These are phyloP conservation scores for Pterostichus madidus DNA, from an alignment of 2,888 invertebrate species.

Conservation along the genomic window DNA sequence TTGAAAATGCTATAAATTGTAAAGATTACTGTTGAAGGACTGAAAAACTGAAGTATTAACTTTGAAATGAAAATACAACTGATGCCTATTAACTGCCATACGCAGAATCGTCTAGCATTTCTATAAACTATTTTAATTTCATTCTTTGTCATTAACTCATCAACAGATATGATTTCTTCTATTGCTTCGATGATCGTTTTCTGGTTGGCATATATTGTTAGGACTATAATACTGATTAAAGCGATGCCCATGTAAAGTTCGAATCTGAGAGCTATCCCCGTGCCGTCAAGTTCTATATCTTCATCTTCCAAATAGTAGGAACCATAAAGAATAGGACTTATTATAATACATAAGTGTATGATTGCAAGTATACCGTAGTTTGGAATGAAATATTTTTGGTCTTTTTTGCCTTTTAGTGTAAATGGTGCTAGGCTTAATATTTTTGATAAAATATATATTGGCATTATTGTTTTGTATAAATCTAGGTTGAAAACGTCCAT, in stretches of 20 bases:
- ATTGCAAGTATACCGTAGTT: conserved; percentile 67
- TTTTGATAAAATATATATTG: conserved; percentile 70
- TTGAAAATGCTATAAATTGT: conserved; percentile 69
- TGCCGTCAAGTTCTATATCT: conserved; percentile 67
- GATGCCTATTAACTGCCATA: conserved; percentile 67
- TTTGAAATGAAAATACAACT: conserved; percentile 68
- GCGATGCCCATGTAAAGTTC: conserved; percentile 70
- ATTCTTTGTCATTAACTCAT: conserved; percentile 64
- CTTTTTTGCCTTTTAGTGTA: conserved; percentile 61
- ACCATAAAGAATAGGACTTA: conserved; percentile 68
- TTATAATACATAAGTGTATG: conserved; percentile 65
- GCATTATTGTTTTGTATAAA: conserved; percentile 69
- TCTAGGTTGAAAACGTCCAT: conserved; percentile 21
- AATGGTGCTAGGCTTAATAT: conserved; percentile 70
- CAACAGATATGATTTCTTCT: conserved; percentile 67
- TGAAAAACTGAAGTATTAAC: conserved; percentile 68
- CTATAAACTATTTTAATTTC: conserved; percentile 68
- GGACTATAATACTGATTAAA: conserved; percentile 68
- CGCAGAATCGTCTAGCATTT: conserved; percentile 68
- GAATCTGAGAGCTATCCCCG: conserved; percentile 69
- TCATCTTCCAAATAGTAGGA: conserved; percentile 67
- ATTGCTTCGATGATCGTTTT: conserved; percentile 67
- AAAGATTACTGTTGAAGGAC: conserved; percentile 56
- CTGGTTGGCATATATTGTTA: conserved; percentile 68
- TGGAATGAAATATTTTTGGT: conserved; percentile 63